phyloP scores from a whole-genome alignment of 2,113 vertebrate genomes.

The Harpagus bidentatus region DNA sequence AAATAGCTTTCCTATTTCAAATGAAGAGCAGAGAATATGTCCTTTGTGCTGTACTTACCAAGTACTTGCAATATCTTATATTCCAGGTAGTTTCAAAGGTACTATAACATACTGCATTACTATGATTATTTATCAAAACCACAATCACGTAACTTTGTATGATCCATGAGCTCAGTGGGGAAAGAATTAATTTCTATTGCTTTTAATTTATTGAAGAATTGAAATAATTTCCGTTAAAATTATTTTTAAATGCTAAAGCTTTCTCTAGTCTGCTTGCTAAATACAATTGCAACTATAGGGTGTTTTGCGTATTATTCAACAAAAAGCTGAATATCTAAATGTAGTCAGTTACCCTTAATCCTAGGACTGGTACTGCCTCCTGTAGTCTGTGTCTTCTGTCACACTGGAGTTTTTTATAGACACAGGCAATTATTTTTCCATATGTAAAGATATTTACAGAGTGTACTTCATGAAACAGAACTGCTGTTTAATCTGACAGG shows the following conservation, averaged over 20 bases:
- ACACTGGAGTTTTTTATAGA: neutral
- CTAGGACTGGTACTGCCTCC: neutral
- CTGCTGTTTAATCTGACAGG: neutral
- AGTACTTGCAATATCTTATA: conserved; percentile 16
- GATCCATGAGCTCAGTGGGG: neutral
- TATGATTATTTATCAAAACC: neutral
- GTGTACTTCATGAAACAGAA: neutral
- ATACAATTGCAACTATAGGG: neutral
- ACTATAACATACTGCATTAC: neutral
- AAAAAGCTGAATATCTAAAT: neutral
- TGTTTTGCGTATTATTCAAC: neutral
- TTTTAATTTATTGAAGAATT: neutral
- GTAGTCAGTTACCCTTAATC: neutral
- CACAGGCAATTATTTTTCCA: neutral
- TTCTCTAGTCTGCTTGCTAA: neutral
- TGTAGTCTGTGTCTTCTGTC: neutral
- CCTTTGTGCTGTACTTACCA: conserved; percentile 40
- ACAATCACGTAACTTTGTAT: neutral
- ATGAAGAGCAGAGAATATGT: neutral
- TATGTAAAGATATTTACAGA: neutral
- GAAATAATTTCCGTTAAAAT: neutral
- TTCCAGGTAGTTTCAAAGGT: conserved; percentile 11
- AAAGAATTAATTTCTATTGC: neutral
- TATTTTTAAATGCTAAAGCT: neutral
- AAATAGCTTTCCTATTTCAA: conserved; percentile 69